These are phyloP conservation scores for Caenorhabditis afra DNA, from an alignment of 2,888 invertebrate genomes.

Conservation along the genomic window DNA sequence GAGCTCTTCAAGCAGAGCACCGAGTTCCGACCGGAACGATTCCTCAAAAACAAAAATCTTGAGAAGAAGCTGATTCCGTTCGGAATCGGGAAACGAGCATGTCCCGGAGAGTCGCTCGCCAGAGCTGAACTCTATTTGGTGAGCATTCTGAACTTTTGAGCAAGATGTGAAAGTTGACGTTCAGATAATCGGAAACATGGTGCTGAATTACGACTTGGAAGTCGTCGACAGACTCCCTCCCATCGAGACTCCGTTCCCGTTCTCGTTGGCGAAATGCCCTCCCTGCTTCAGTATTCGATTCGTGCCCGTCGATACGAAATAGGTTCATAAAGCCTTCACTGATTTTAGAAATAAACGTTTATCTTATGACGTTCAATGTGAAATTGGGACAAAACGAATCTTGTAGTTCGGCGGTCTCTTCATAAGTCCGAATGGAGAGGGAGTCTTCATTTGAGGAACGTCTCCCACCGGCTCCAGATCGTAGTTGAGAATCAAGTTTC, in stretches of 20 bases:
- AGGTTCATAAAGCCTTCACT: too few relatives aligned
- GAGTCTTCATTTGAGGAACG: constrained; percentile 26
- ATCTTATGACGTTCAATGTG: neutral
- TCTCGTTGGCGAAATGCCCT: too few relatives aligned
- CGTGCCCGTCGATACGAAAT: too few relatives aligned
- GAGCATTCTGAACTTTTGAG: too few relatives aligned
- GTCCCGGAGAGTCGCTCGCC: constrained; percentile 64
- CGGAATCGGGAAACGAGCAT: constrained; percentile 62
- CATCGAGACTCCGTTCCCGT: too few relatives aligned
- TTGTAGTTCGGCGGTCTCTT: constrained; percentile 37
- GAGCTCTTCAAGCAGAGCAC: too few relatives aligned
- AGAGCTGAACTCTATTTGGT: constrained; percentile 66
- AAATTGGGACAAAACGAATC: constrained; percentile 18
- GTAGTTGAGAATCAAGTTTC: constrained; percentile 54
- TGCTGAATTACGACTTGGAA: too few relatives aligned
- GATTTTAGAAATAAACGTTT: too few relatives aligned
- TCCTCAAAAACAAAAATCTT: constrained; percentile 46
- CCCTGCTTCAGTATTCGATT: too few relatives aligned
- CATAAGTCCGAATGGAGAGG: constrained; percentile 34
- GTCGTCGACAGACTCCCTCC: too few relatives aligned
- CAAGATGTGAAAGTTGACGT: neutral
- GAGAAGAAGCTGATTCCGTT: constrained; percentile 55
- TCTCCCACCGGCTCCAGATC: constrained; percentile 33
- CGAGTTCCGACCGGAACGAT: constrained; percentile 59
- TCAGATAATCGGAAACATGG: too few relatives aligned